Evolutionary conservation across 37 sponge, comb jelly and placozoan species (phyloP), one percentile per base, ranked within the genome.

Genomic region (Cladorhizidae sp.): DNA sequence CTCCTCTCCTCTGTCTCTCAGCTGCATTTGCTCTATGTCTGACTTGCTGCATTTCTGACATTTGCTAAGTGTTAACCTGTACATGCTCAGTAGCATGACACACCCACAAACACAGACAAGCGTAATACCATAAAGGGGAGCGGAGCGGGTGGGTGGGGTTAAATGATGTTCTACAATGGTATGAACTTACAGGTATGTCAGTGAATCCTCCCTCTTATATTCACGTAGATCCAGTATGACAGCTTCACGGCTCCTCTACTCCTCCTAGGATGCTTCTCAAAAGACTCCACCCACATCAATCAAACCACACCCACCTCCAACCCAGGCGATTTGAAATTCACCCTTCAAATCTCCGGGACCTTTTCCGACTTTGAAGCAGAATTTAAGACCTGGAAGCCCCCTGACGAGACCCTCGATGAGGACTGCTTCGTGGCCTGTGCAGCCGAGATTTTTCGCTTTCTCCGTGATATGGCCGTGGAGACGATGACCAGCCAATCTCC

Each of bases 401-500:
- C 92, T 0, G 21, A 49, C 1, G 61, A 61, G 9, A 18, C 11
- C 2, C 77, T 91, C 9, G n/a, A 63, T 22, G 35, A 67, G 20
- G 25, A 61, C 51, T 82, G 80, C 22, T 80, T 70, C 61, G 70
- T 93, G 41, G 80, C 78, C 35, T 80, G 79, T n/a, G 91, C 91
- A 0, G 71, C 94, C 3, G 90, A 93, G 49, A 63, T 93, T 20
- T 90, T 93, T 36, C 87, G 90, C 39, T 93, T 78, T 77, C 73
- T 93, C 73, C 74, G 94, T 21, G 91, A 93, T 81, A 90, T 93
- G 94, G 87, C 94, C 29, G 72, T 93, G 58, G 94, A 75, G 37
- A 61, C 73, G 11, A 43, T 80, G 6, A 20, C 70, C 20, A 64
- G 40, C 23, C 79, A 79, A 23, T 79, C 84, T 33, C 49, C 31